These are phyloP conservation scores for Ivindomyrus marchei DNA, from an alignment of 2,113 vertebrate genomes.

Conservation along the genomic window DNA sequence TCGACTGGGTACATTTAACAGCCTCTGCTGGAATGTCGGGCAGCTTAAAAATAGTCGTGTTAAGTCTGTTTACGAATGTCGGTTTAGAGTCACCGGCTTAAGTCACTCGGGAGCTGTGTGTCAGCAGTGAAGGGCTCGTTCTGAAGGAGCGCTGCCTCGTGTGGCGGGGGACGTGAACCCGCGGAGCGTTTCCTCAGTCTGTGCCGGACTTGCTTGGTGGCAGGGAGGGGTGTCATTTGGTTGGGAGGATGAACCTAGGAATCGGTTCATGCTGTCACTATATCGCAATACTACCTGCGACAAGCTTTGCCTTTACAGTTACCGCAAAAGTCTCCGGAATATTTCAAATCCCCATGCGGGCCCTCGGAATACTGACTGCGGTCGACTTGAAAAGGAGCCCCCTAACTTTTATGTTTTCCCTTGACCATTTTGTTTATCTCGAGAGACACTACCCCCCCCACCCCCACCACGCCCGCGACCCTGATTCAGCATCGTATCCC, in stretches of 20 bases:
- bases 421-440: conserved; percentile 29
- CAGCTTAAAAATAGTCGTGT: conserved; percentile 5
- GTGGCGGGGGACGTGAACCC: neutral
- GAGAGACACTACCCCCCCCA: conserved; percentile 18
- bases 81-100: neutral
- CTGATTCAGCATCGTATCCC: conserved; percentile 43
- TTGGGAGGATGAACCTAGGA: neutral
- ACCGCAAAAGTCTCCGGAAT: neutral
- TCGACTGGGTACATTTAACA: neutral
- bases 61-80: conserved; percentile 13
- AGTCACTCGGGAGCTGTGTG: neutral
- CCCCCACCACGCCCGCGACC: conserved; percentile 28
- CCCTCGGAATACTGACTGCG: neutral
- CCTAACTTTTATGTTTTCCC: conserved; percentile 24
- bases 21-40: neutral
- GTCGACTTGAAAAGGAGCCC: conserved; percentile 34
- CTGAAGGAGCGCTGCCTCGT: neutral
- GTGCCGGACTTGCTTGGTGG: neutral
- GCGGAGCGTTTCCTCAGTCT: neutral
- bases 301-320: neutral
- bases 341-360: neutral
- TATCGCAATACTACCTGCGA: neutral
- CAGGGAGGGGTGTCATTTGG: too few species aligned
- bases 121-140: neutral
- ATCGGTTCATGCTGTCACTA: neutral